Evolutionary conservation across 1,140 invertebrate genomes (phyloP).

Genomic region (Caenorhabditis latens): DNA sequence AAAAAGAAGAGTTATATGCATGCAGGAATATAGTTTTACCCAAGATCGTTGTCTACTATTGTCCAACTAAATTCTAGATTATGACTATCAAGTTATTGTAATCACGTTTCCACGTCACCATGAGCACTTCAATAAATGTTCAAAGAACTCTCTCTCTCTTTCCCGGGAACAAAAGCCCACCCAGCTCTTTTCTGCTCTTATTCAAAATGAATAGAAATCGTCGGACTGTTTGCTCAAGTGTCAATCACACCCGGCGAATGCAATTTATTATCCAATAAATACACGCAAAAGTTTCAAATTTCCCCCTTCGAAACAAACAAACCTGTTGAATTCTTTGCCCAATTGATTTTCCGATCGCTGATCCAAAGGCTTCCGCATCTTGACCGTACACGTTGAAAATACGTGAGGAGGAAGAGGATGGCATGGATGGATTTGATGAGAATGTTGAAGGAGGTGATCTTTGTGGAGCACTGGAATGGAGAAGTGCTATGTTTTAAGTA

Average conservation of each 20-base stretch:
- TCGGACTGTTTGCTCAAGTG: slow-evolving; percentile 14
- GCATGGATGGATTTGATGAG: not conserved
- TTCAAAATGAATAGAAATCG: not conserved
- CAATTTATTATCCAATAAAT: not conserved
- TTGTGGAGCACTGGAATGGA: not conserved
- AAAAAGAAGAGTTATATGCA: not conserved
- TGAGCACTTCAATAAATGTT: too few relatives aligned
- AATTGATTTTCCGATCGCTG: slow-evolving; percentile 46
- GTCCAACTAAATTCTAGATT: too few relatives aligned
- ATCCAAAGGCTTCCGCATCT: slow-evolving; percentile 37
- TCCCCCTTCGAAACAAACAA: not conserved
- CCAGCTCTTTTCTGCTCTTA: not conserved
- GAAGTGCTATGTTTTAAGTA: too few relatives aligned
- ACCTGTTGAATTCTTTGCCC: slow-evolving; percentile 38
- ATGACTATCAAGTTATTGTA: too few relatives aligned
- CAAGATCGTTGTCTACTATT: too few relatives aligned
- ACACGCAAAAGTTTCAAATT: slow-evolving; percentile 52
- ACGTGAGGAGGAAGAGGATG: not conserved
- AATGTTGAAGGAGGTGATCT: not conserved
- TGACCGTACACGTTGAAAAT: slow-evolving; percentile 30
- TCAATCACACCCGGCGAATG: not conserved
- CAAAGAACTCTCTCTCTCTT: too few relatives aligned
- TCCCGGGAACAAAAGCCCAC: too few relatives aligned
- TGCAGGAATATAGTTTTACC: too few relatives aligned
- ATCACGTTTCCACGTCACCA: too few relatives aligned